phyloP scores from a whole-genome alignment of 2,113 vertebrate species.

The Heterotilapia buettikoferi region DNA sequence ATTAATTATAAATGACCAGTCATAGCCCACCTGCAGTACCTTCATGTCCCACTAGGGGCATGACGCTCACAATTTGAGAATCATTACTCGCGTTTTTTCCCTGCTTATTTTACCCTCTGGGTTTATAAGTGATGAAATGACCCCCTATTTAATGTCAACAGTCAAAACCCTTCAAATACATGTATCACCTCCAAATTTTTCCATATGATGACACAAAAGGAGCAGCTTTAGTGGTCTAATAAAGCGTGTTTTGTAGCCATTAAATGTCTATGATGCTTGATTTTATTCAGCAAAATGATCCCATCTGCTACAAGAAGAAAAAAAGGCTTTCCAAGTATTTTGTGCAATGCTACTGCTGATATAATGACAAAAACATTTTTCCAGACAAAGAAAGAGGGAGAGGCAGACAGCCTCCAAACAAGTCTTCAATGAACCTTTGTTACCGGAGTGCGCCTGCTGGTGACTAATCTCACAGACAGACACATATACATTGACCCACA shows the following conservation, averaged over 20 bases:
- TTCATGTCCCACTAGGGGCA: background rate
- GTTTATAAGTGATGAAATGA: background rate
- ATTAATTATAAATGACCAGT: background rate
- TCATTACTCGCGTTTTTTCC: background rate
- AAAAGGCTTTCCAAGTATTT: background rate
- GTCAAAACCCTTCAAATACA: background rate
- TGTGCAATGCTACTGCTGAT: background rate
- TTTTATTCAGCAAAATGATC: background rate
- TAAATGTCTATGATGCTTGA: background rate
- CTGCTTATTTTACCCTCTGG: background rate
- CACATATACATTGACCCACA: conserved; percentile 12
- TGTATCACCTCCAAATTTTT: background rate
- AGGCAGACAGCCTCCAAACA: background rate
- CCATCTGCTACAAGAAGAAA: background rate
- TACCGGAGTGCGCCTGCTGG: conserved; percentile 10
- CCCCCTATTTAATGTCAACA: background rate
- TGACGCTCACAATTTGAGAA: background rate
- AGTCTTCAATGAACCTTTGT: conserved; percentile 54
- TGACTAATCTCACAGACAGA: conserved; percentile 53
- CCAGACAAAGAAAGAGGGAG: background rate
- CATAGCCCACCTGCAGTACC: background rate
- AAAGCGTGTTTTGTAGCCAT: background rate
- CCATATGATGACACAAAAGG: background rate
- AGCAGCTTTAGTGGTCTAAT: background rate
- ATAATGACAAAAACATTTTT: background rate